A percentile compares a stretch with the other conserved stretches of the same genome.
phyloP scores from a whole-genome alignment of 2,888 invertebrate genomes.

The Oscheius sp. region DNA sequence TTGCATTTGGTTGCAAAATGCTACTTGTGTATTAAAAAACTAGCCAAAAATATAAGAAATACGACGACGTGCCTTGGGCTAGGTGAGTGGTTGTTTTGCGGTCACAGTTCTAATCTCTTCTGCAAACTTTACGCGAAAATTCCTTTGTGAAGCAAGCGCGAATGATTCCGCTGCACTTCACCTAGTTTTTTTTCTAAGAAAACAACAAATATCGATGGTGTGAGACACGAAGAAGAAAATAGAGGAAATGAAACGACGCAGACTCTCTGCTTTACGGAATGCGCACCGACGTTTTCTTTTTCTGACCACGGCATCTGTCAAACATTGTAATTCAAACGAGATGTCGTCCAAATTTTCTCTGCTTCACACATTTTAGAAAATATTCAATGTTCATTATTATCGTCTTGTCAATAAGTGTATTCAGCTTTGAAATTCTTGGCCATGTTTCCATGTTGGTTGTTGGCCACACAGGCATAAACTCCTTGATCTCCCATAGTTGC shows the following conservation, averaged over 20 bases:
- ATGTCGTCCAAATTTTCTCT: too few relatives aligned
- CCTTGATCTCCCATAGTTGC: conserved; percentile 73
- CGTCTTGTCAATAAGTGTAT: conserved; percentile 63
- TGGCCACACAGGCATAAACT: conserved; percentile 70
- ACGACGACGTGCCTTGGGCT: not conserved
- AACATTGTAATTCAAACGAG: too few relatives aligned
- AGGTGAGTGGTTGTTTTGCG: conserved; percentile 1
- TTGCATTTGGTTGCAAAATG: too few relatives aligned
- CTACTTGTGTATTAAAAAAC: too few relatives aligned
- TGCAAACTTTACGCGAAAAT: not conserved
- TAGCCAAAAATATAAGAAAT: too few relatives aligned
- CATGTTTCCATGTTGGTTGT: conserved; percentile 72
- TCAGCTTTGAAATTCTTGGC: conserved; percentile 73
- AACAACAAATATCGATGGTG: too few relatives aligned
- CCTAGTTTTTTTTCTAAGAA: too few relatives aligned
- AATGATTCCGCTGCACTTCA: not conserved
- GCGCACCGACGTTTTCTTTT: too few relatives aligned
- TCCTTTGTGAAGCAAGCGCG: conserved; percentile 7
- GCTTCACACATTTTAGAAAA: not conserved
- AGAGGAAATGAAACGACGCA: not conserved
- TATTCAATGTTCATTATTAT: too few relatives aligned
- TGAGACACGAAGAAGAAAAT: not conserved
- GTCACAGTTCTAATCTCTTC: not conserved
- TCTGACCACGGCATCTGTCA: too few relatives aligned
- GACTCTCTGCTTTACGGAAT: too few relatives aligned